A percentile compares a stretch with the other conserved stretches of the same genome.
These are phyloP conservation scores for Arenaria interpres DNA, from an alignment of 2,113 vertebrate species.

Conservation along the genomic window DNA sequence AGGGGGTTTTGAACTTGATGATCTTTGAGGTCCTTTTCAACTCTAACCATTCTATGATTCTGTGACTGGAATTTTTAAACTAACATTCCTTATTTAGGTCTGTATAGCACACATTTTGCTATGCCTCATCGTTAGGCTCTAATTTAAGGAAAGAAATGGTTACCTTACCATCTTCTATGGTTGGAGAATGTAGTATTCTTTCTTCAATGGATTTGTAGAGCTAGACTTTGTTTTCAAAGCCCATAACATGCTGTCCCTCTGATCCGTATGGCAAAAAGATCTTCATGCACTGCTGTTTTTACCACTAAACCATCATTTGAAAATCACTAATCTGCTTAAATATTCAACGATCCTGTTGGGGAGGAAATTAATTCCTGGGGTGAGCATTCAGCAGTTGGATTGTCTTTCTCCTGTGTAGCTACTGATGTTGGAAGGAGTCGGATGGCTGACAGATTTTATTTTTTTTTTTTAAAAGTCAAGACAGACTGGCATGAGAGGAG, in stretches of 20 bases:
- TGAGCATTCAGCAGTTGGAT: not conserved
- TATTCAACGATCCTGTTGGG: not conserved
- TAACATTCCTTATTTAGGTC: not conserved
- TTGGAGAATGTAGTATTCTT: not conserved
- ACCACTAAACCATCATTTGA: not conserved
- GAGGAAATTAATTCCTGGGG: not conserved
- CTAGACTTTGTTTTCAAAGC: not conserved
- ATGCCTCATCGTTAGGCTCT: not conserved
- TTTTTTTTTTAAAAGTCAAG: not conserved
- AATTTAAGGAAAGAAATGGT: not conserved
- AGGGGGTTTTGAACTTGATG: no score
- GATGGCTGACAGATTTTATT: not conserved
- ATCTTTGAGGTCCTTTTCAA: no score
- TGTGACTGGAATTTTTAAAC: not conserved
- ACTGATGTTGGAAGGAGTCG: not conserved
- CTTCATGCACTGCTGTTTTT: not conserved
- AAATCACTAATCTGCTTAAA: not conserved
- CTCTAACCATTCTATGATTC: no score
- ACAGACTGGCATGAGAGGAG: not conserved
- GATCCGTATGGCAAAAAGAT: not conserved
- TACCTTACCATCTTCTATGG: not conserved
- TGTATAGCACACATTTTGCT: not conserved
- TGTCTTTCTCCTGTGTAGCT: not conserved
- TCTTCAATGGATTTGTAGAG: not conserved
- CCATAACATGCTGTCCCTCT: not conserved